Base-by-base conservation (phyloP, 2,113 vertebrate genomes). In the Tauraco erythrolophus region DNA sequence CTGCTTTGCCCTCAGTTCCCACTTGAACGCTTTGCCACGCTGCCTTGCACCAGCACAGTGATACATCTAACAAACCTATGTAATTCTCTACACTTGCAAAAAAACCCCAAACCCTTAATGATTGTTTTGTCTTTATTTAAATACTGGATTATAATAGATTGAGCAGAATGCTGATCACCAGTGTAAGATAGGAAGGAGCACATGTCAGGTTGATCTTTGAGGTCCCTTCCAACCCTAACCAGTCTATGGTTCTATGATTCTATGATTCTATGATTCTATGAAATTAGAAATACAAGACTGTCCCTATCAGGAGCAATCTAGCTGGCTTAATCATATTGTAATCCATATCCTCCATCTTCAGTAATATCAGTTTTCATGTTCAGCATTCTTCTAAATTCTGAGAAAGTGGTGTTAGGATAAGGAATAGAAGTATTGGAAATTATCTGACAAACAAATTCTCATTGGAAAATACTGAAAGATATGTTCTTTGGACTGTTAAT, bases 11-110 rank as follows among this genome's bases (percentile, higher is more conserved):
- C 11, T 23, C 27, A 25, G 19, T 53, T 86, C 23, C 61, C 19
- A 19, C 1, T 1, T 56, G 51, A 88, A 56, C 4, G 0, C 11
- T 83, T 69, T 85, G 23, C 37, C 50, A 16, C 0, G 0, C 17
- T 72, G 30, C 50, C 58, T 76, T 80, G 9, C 17, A n/a, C 6
- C 16, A 64, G 39, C 41, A 61, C 30, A 46, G 24, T 7, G 27
- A 15, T 65, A 45, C 30, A n/a, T 61, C 65, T 80, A 37, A 27
- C 30, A 83, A 54, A 86, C 27, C 30, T 37, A 2, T 48, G n/a
- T 71, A 37, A 60, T 80, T 80, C 24, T 23, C 21, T 72, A 27
- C 19, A 7, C 11, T 48, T 16, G 21, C 18, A 86, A 74, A 74
- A 90, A 43, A 43, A 43, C 41, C 41, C 9, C 41, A 43, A 10